Evolutionary conservation across 2,113 vertebrate species (phyloP).

Genomic region (Scomber scombrus): DNA sequence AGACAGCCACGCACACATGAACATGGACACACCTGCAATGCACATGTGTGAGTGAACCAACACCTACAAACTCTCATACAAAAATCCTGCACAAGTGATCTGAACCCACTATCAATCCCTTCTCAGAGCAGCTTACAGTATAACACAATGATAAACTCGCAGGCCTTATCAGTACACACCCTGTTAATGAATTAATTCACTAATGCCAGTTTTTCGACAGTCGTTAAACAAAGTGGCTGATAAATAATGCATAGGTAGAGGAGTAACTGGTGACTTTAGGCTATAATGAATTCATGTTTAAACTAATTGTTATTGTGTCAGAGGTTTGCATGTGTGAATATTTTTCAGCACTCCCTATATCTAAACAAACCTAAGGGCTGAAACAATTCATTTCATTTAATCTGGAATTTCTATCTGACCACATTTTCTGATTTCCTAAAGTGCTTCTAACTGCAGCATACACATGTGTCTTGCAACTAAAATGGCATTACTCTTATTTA

Average conservation of each 20-base stretch:
- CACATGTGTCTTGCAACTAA: neutral
- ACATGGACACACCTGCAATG: neutral
- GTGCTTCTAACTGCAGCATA: conserved; percentile 8
- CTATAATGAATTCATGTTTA: conserved; percentile 18
- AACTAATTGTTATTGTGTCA: conserved; percentile 18
- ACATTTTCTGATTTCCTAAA: conserved; percentile 15
- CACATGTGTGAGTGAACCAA: too few relatives aligned
- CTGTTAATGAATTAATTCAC: conserved; percentile 16
- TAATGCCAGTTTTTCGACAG: neutral
- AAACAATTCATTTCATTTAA: conserved; percentile 12
- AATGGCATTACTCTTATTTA: neutral
- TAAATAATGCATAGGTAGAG: conserved; percentile 12
- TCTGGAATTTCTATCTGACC: neutral
- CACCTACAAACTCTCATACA: neutral
- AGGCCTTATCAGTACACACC: neutral
- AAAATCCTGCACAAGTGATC: neutral
- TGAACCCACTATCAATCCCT: neutral
- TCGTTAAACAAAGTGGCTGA: conserved; percentile 15
- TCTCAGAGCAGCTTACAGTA: neutral
- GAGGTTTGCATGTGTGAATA: conserved; percentile 21
- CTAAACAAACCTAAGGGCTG: neutral
- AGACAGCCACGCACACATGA: neutral
- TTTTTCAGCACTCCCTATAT: conserved; percentile 31
- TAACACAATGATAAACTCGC: neutral
- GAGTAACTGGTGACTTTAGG: conserved; percentile 19